These are phyloP conservation scores for Brassicogethes aeneus DNA, from an alignment of 2,888 invertebrate genomes.

Conservation along the genomic window DNA sequence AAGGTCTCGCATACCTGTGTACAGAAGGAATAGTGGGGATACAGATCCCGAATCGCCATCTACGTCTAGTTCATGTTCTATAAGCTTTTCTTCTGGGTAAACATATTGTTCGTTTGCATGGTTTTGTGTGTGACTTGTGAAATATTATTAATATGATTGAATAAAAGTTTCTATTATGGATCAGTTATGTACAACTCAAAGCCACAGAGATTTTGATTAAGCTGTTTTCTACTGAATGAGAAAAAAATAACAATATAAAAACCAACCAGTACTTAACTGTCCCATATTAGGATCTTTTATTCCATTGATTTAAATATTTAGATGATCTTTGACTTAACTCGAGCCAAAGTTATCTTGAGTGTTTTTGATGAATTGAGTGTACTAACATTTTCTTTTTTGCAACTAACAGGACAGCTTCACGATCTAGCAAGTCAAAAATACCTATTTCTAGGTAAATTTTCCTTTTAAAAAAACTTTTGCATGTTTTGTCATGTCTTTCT, in stretches of 20 bases:
- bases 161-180: too few species aligned
- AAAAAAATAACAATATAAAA: too few species aligned
- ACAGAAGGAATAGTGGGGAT: constrained; percentile 47
- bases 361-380: constrained; percentile 5
- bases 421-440: constrained; percentile 36
- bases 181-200: too few species aligned
- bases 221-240: constrained; percentile 3
- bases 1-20: constrained; percentile 63
- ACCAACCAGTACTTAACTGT: too few species aligned
- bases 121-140: constrained; percentile 7
- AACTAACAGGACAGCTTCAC: constrained; percentile 32
- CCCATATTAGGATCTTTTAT: too few species aligned
- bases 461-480: too few species aligned
- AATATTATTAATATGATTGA: too few species aligned
- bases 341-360: too few species aligned
- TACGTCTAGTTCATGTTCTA: constrained; percentile 41
- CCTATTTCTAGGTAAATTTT: constrained; percentile 34
- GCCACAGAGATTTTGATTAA: constrained; percentile 2
- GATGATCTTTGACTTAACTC: too few species aligned
- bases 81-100: constrained; percentile 43
- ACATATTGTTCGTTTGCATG: constrained; percentile 26
- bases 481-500: too few species aligned
- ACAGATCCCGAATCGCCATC: constrained; percentile 39
- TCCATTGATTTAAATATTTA: too few species aligned
- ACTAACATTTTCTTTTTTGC: constrained; percentile 18